A percentile compares a stretch with the other conserved stretches of the same genome.
These are phyloP conservation scores for Coenonympha glycerion DNA, from an alignment of 2,888 invertebrate genomes.

Conservation along the genomic window DNA sequence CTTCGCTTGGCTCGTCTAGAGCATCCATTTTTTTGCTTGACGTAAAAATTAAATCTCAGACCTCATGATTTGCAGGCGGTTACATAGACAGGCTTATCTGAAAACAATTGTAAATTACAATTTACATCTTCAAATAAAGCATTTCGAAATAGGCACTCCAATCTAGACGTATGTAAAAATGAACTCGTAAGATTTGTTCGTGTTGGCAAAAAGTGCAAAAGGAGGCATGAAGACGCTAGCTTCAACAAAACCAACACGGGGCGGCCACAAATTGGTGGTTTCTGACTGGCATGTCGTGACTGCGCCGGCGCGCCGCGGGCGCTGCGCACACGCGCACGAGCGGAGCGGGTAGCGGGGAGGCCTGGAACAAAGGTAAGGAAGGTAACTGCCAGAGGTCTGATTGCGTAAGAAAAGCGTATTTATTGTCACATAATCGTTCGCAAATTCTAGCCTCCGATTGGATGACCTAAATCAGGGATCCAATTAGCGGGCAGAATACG, in stretches of 20 bases:
- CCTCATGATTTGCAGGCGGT: neutral
- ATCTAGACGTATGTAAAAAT: conserved; percentile 28
- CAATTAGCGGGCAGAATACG: too few relatives aligned
- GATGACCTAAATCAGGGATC: too few relatives aligned
- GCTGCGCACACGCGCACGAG: conserved; percentile 37
- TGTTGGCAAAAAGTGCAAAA: conserved; percentile 60
- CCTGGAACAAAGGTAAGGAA: neutral
- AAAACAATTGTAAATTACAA: neutral
- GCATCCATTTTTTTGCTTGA: too few relatives aligned
- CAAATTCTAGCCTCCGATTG: too few relatives aligned
- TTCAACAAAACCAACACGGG: conserved; percentile 75
- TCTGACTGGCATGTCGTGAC: conserved; percentile 68
- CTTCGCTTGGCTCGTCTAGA: too few relatives aligned
- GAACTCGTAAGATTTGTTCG: conserved; percentile 26
- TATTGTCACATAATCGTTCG: too few relatives aligned
- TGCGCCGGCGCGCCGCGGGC: conserved; percentile 60
- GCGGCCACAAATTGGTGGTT: conserved; percentile 74
- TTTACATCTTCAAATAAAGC: neutral
- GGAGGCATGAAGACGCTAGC: conserved; percentile 68
- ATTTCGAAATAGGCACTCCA: neutral
- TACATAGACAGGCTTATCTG: neutral
- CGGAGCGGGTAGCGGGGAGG: conserved; percentile 23
- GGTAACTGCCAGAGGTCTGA: too few relatives aligned
- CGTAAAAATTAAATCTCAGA: too few relatives aligned
- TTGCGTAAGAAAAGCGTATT: too few relatives aligned